Conservation (phyloP, 2,888 invertebrate genomes). For the Volucella inanis region DNA sequence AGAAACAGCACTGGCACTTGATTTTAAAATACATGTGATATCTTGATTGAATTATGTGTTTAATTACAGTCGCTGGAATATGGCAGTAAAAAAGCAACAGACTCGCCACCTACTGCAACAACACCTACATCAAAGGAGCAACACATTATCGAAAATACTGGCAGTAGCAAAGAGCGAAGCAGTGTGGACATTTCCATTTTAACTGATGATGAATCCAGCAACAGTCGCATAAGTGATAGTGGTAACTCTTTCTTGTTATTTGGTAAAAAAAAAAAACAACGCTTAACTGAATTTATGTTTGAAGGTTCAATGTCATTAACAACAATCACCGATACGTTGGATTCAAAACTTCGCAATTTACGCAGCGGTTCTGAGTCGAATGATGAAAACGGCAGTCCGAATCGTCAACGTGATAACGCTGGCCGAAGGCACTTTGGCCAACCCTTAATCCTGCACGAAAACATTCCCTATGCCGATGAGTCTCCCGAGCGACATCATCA, state of each 20-base stretch:
- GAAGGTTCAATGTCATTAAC: slow-evolving; percentile 93
- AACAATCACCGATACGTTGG: slow-evolving; percentile 92
- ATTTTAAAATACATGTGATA: slow-evolving; percentile 80
- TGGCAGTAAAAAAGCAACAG: slow-evolving; percentile 77
- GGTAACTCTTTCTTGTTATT: slow-evolving; percentile 77
- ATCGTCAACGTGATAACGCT: slow-evolving; percentile 79
- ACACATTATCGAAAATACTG: slow-evolving; percentile 76
- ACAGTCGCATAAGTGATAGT: slow-evolving; percentile 81
- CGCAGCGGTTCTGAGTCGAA: slow-evolving; percentile 87
- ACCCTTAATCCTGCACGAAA: slow-evolving; percentile 84
- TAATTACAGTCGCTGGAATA: slow-evolving; percentile 82
- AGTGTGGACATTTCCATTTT: slow-evolving; percentile 81
- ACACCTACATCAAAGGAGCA: slow-evolving; percentile 78
- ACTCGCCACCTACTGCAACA: slow-evolving; percentile 76
- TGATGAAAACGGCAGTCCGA: slow-evolving; percentile 84
- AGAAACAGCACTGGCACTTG: slow-evolving; percentile 79
- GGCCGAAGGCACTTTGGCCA: slow-evolving; percentile 80
- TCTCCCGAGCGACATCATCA: slow-evolving; percentile 84
- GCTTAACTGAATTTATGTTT: slow-evolving; percentile 32
- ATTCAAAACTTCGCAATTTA: slow-evolving; percentile 90
- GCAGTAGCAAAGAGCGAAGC: slow-evolving; percentile 78
- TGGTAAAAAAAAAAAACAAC: not conserved
- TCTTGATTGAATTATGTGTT: slow-evolving; percentile 81
- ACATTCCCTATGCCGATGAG: slow-evolving; percentile 89
- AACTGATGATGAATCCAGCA: slow-evolving; percentile 82